Conservation (phyloP, 2,797 vertebrate genomes). For the Muscicapa striata region DNA sequence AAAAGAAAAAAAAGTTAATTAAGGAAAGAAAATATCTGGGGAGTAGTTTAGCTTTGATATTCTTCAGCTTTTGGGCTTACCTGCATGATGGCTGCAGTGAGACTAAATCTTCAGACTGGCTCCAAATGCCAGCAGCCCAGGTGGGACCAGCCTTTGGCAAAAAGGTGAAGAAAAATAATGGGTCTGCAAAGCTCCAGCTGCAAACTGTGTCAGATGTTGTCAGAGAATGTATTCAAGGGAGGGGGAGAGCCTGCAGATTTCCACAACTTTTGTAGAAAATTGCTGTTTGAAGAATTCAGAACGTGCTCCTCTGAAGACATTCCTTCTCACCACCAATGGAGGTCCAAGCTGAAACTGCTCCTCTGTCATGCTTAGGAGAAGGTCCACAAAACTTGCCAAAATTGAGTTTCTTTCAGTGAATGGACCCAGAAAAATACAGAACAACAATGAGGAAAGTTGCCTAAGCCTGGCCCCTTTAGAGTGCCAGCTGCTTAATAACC, state of each 20-base stretch:
- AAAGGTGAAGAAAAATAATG: neutral
- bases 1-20: neutral
- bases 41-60: neutral
- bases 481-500: neutral
- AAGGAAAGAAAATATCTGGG: neutral
- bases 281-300: neutral
- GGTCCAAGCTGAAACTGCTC: neutral
- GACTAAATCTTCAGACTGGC: neutral
- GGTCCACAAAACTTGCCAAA: neutral
- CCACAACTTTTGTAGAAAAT: neutral
- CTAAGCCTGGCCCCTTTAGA: neutral
- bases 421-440: neutral
- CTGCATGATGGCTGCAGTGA: neutral
- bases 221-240: neutral
- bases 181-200: neutral
- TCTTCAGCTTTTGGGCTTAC: neutral
- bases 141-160: neutral
- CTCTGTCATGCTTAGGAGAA: neutral
- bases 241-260: neutral
- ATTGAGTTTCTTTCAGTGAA: neutral
- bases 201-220: neutral
- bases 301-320: neutral
- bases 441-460: neutral
- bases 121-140: neutral
- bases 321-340: neutral